Evolutionary conservation across 2,888 invertebrate species (phyloP), one percentile per base, ranked within the genome.

Genomic region (Sphinx pinastri): DNA sequence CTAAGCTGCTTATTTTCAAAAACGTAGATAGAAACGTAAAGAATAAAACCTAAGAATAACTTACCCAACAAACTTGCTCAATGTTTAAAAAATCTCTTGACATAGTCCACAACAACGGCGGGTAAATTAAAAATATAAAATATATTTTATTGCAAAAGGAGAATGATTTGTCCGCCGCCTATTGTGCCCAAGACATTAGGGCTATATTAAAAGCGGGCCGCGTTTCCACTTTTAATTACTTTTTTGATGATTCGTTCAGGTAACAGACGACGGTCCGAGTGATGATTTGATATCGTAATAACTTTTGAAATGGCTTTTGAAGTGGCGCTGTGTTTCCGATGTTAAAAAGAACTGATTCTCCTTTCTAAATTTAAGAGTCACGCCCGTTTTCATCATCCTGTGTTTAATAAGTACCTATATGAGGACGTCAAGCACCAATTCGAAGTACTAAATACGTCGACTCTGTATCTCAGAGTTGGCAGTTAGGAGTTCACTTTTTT

Each of bases 201-300:
- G 59, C 55, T 70, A 71, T 77, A 78, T 75, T 74, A 77, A 75
- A 74, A 74, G 73, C 68, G 52, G 63, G 57, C 67, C 71, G 47
- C 19, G 75, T 76, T 76, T 74, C 72, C 72, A 58, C 72, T 78
- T 78, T 78, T 78, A 79, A 79, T 79, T 77, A 78, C 76, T 79
- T 77, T 75, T 74, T 71, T 76, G 77, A 79, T 77, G 74, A 78
- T 74, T 77, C 76, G 76, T 77, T 72, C 63, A 70, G 69, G 70
- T 73, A 72, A 71, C 74, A 67, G 73, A 68, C 63, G 73, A 68
- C 63, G 68, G 67, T 73, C 71, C 58, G n/a, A 52, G 45, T 58
- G 47, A 72, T 73, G 67, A 71, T 70, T 71, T 73, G 19, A 45
- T 66, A 47, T 49, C 60, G 55, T 67, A 52, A 51, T 60, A 52